phyloP scores from a whole-genome alignment of 2,888 invertebrate genomes.

The Anticlea derivata region DNA sequence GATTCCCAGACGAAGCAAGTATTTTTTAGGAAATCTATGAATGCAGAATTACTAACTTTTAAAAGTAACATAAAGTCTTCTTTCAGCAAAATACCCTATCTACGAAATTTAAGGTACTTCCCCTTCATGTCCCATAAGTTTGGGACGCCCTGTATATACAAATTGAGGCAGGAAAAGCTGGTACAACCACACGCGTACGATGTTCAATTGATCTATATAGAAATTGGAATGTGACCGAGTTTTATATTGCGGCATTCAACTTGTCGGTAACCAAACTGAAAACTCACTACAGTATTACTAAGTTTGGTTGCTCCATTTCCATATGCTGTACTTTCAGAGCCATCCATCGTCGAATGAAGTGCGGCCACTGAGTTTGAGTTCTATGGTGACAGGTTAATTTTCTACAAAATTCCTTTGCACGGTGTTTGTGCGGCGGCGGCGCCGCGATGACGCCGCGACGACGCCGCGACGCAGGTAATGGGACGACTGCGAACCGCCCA shows the following conservation, averaged over 20 bases:
- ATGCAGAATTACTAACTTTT: no score
- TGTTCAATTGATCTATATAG: neutral
- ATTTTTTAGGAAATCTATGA: no score
- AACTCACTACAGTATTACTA: neutral
- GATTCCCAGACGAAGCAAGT: no score
- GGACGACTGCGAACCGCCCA: neutral
- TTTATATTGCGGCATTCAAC: conserved; percentile 2
- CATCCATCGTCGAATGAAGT: neutral
- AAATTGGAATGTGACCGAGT: neutral
- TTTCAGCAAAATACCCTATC: no score
- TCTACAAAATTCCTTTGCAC: neutral
- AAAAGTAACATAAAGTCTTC: no score
- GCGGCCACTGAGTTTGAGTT: neutral
- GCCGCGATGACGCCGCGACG: neutral
- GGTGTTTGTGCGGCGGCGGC: neutral
- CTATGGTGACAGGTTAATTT: neutral
- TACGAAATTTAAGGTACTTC: no score
- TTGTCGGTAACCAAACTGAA: neutral
- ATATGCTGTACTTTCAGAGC: no score
- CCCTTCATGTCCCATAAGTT: no score
- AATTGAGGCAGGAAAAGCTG: no score
- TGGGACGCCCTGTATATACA: no score
- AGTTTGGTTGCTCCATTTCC: no score
- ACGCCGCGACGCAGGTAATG: neutral
- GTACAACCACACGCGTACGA: no score